Evolutionary conservation across 2,888 invertebrate species (phyloP).

Genomic region (Linnaemya tessellans): DNA sequence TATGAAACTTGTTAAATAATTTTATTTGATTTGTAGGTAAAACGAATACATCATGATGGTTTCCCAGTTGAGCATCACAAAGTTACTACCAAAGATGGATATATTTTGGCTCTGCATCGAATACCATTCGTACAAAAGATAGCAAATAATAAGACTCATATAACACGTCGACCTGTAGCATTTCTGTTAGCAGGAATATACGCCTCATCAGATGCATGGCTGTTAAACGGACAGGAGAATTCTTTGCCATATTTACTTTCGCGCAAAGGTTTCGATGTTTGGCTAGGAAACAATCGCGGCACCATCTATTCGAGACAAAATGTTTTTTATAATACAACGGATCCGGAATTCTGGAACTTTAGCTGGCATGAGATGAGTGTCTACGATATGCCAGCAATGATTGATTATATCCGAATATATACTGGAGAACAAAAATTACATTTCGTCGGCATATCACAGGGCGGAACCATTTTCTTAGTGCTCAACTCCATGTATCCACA

Average conservation of each 20-base stretch:
- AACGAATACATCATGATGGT: constrained; percentile 81
- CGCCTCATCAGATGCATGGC: constrained; percentile 82
- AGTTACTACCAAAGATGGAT: constrained; percentile 84
- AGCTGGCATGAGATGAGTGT: constrained; percentile 82
- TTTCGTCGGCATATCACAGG: constrained; percentile 81
- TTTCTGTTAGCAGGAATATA: constrained; percentile 81
- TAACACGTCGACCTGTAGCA: constrained; percentile 78
- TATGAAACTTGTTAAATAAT: no score
- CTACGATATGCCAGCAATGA: constrained; percentile 81
- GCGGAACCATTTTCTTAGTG: constrained; percentile 81
- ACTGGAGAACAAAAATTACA: constrained; percentile 79
- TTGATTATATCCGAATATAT: constrained; percentile 79
- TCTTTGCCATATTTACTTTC: constrained; percentile 81
- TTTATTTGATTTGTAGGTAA: constrained; percentile 76
- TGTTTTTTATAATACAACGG: constrained; percentile 81
- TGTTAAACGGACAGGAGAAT: constrained; percentile 80
- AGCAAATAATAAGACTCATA: constrained; percentile 64
- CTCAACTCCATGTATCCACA: constrained; percentile 81
- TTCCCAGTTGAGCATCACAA: constrained; percentile 85
- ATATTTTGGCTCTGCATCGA: constrained; percentile 80
- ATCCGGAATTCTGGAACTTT: constrained; percentile 83
- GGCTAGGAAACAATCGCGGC: constrained; percentile 82
- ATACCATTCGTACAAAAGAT: constrained; percentile 78
- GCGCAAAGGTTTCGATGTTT: constrained; percentile 81
- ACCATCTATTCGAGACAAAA: constrained; percentile 81